Evolutionary conservation across 2,797 vertebrate species (phyloP), one percentile per base, ranked within the genome.

Genomic region (Atherinosoma microstoma): DNA sequence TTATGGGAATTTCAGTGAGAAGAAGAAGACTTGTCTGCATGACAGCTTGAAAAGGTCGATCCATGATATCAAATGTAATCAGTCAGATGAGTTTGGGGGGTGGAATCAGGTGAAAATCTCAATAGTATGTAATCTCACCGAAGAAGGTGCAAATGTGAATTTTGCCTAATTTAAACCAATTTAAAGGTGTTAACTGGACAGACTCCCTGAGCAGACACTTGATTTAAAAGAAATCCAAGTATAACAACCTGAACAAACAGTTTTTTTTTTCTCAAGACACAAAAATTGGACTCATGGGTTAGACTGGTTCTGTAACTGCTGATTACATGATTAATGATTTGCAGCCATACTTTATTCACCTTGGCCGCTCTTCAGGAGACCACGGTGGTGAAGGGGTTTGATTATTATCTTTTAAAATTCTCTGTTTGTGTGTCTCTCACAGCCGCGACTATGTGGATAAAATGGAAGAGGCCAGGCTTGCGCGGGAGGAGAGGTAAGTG

Each of bases 361-460:
- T 15, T 27, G 4, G 32, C 54, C 63, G 51, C 53, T 58, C 60
- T 40, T 5, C 54, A 57, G 67, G 70, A 15, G 9, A 42, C 6
- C n/a, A 27, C 6, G n/a, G 42, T 30, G 29, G 32, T 47, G 49
- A 0, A 18, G 2, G 9, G 22, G 27, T 64, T 4, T 58, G 58
- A 79, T 67, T 75, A 53, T 78, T 67, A 29, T 63, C 62, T 59
- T 79, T 72, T 58, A 18, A 80, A 76, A 65, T 12, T 11, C 27
- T 76, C 30, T 82, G 34, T 86, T 58, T 87, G 47, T 85, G 68
- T 87, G 75, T 86, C 60, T 77, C 29, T 88, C 87, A 92, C 85
- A 99, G 97, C 89, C 97, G 96, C 0, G 95, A 94, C 84, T 97
- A 97, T 93, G 94, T 96, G 93, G 96, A 96, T 90, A 98, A 98